Conservation (phyloP, 2,113 vertebrate species). For the Brachyhypopomus occidentalis region DNA sequence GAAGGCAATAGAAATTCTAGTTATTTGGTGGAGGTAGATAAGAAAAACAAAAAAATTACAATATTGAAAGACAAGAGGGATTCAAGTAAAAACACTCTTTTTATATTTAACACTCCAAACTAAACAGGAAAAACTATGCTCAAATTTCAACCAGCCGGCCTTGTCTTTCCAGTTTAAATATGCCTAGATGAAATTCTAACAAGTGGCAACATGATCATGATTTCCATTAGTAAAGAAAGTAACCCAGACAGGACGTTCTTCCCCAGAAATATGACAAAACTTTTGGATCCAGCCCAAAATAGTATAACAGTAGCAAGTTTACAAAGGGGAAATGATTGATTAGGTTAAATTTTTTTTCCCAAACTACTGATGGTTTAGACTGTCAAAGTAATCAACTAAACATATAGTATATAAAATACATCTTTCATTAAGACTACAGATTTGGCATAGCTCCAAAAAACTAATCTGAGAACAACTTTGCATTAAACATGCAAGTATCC, state of each 20-base stretch:
- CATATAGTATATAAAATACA: conserved; percentile 26
- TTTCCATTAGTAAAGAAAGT: conserved; percentile 7
- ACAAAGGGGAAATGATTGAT: conserved; percentile 23
- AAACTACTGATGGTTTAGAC: conserved; percentile 32
- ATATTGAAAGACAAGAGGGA: neutral
- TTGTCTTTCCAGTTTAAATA: conserved; percentile 45
- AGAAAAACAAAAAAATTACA: conserved; percentile 34
- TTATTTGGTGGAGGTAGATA: conserved; percentile 73
- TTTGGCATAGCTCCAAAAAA: conserved; percentile 29
- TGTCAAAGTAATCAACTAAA: conserved; percentile 14
- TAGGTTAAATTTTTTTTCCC: neutral
- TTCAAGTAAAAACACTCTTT: conserved; percentile 24
- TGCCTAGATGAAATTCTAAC: conserved; percentile 18
- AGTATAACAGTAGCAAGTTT: conserved; percentile 30
- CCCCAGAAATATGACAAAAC: conserved; percentile 2
- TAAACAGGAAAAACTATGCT: conserved; percentile 26
- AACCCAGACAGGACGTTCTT: conserved; percentile 26
- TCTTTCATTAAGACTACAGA: conserved; percentile 28
- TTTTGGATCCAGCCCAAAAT: conserved; percentile 56
- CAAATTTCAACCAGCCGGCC: conserved; percentile 26
- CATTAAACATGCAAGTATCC: conserved; percentile 40
- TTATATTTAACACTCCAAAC: conserved; percentile 22
- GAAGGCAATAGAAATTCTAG: conserved; percentile 48
- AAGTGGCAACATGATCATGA: neutral
- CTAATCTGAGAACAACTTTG: conserved; percentile 35